Base-by-base conservation (phyloP, 2,888 invertebrate genomes). In the Timema podura region DNA sequence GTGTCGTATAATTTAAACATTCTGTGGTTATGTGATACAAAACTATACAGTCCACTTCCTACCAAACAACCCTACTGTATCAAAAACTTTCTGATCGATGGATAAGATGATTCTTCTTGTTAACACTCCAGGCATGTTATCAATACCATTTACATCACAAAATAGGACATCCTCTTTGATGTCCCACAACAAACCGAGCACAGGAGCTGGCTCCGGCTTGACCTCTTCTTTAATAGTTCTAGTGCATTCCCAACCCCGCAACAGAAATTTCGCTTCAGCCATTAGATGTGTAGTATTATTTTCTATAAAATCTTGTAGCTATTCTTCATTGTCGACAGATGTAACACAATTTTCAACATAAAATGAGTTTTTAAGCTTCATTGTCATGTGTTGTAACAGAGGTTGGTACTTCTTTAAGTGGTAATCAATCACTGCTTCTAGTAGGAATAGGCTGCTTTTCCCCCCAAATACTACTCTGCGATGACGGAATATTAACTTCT, bases 321-420 rank as follows among this genome's bases (percentile, higher is more conserved):
- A 5, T 54, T 54, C 54, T 15, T 8, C 2, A 16, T 54, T 54
- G 16, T 11, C 54, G 7, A 54, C 54, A 15, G 54, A 54, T 54
- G 54, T 54, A n/a, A 54, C 54, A 54, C 54, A 54, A 54, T 54
- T 54, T n/a, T 54, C 54, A 8, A 11, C 6, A 54, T 54, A 13
- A 54, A 7, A 54, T 54, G 13, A 54, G 16, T 1, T 8, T 16
- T 54, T 54, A 11, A 3, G 54, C 16, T 54, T 6, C 16, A 8
- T 13, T 10, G 54, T 16, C 11, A 54, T 16, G n/a, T 54, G 54
- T 10, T 54, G 54, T 15, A 13, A 15, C 9, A 2, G 30, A 30
- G 1, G 30, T 30, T 30, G 30, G 30, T 16, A 54, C 16, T 54
- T 11, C 13, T n/a, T 11, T 15, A 54, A 16, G 13, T 54, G 54